Evolutionary conservation across 2,888 invertebrate species (phyloP).

Genomic region (Dicroscelio sp.): DNA sequence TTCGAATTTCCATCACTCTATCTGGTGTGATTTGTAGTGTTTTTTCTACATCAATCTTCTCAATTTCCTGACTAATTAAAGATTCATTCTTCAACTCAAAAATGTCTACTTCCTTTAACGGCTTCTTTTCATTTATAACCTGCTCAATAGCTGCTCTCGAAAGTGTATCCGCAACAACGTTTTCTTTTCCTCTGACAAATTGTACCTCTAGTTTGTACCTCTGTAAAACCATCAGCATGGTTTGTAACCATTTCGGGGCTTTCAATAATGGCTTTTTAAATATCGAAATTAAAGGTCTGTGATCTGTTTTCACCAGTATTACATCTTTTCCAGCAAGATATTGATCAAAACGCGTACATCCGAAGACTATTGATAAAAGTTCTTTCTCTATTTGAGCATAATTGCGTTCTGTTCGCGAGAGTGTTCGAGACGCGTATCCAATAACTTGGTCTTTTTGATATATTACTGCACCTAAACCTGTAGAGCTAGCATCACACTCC

Average conservation of each 20-base stretch:
- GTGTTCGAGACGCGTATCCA: slow-evolving; percentile 88
- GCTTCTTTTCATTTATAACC: not conserved
- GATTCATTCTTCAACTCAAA: slow-evolving; percentile 9
- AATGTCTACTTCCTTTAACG: not conserved
- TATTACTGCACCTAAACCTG: slow-evolving; percentile 87
- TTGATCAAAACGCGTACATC: slow-evolving; percentile 87
- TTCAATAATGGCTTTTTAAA: slow-evolving; percentile 82
- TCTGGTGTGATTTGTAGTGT: not conserved
- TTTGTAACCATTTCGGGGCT: slow-evolving; percentile 43
- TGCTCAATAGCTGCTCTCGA: slow-evolving; percentile 22
- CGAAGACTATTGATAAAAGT: slow-evolving; percentile 87
- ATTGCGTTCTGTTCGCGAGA: slow-evolving; percentile 84
- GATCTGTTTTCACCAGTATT: slow-evolving; percentile 84
- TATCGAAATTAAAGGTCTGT: slow-evolving; percentile 87
- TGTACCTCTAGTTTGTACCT: slow-evolving; percentile 24
- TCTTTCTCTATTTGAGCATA: slow-evolving; percentile 89
- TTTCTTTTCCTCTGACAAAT: slow-evolving; percentile 38
- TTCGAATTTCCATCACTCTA: slow-evolving; percentile 17
- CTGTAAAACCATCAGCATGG: slow-evolving; percentile 41
- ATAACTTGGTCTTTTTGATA: slow-evolving; percentile 88
- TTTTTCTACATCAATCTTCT: not conserved
- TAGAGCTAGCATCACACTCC: slow-evolving; percentile 60
- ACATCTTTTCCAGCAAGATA: slow-evolving; percentile 86
- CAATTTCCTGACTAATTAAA: not conserved
- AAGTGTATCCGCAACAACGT: slow-evolving; percentile 28